Evolutionary conservation across 2,113 vertebrate genomes (phyloP), one percentile per base, ranked within the genome.

Genomic region (Amphiprion percula): DNA sequence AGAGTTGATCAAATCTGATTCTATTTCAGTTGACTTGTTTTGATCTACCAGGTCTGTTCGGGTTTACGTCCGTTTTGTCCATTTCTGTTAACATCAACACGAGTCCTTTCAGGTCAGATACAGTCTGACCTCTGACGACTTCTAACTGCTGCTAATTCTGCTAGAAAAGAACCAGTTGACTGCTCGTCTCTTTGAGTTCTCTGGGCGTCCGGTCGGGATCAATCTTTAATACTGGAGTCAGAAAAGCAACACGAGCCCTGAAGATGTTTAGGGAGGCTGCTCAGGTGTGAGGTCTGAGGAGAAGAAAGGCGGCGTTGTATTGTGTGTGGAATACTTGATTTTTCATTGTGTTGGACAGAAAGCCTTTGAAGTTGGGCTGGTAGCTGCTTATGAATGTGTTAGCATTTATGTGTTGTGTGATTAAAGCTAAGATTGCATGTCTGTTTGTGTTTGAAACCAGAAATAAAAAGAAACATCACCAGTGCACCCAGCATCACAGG

Each of bases 151-250:
- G 12, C 54, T 76, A 71, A 82, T 82, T 65, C 60, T 21, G 46
- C 5, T 65, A 17, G 19, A 60, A 64, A 28, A 15, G 17, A 65
- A 65, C 24, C 47, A 63, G 11, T 9, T 14, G 16, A 4, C 10
- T 55, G 26, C 53, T 44, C 60, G 54, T 68, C 61, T 66, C 24
- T 66, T 53, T 66, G 24, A 79, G 60, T 11, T 39, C 46, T 41
- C 16, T 28, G 59, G 55, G 44, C 28, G 60, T 33, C 37, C 19
- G 5, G 37, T 61, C 37, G 9, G 26, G 59, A 66, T 74, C 2
- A 77, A 83, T 77, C 50, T 85, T 85, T 82, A 55, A 84, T 84
- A 67, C 53, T 24, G 69, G 69, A 67, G 65, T 53, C 72, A 79
- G 50, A 79, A 37, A 58, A 71, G 70, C 59, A 76, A 33, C 10